phyloP scores from a whole-genome alignment of 2,113 vertebrate species.

The Struthio camelus region DNA sequence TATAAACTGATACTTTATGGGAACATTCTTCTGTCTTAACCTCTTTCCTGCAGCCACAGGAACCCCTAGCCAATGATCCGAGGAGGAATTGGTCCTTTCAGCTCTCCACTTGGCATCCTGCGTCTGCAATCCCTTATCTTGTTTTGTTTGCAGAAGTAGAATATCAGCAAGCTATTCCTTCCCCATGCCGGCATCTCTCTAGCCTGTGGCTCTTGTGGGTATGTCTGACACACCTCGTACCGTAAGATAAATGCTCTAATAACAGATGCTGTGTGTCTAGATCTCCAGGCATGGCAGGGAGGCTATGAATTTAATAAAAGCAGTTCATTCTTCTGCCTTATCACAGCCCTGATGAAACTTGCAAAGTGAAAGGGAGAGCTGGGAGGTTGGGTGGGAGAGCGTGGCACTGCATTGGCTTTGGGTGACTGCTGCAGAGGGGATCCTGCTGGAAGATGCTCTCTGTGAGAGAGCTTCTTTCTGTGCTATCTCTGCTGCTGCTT shows the following conservation, averaged over 20 bases:
- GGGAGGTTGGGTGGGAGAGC: neutral
- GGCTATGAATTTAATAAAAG: neutral
- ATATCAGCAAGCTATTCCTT: neutral
- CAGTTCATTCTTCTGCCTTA: neutral
- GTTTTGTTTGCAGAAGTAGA: slow-evolving; percentile 13
- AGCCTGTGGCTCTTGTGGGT: neutral
- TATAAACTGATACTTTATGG: slow-evolving; percentile 14
- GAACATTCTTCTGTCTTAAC: neutral
- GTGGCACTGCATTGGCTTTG: fast-evolving
- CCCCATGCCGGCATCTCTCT: neutral
- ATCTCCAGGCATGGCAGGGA: neutral
- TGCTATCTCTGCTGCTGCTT: neutral
- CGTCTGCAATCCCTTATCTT: neutral
- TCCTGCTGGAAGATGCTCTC: neutral
- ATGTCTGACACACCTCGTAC: neutral
- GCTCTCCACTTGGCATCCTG: neutral
- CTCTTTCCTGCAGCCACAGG: neutral
- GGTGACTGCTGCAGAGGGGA: neutral
- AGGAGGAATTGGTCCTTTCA: neutral
- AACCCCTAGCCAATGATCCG: neutral
- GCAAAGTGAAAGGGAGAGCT: neutral
- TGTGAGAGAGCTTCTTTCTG: neutral
- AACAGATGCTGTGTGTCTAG: neutral
- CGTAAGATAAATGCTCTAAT: slow-evolving; percentile 19
- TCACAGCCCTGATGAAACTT: neutral